A percentile compares a stretch with the other conserved stretches of the same genome.
phyloP scores from a whole-genome alignment of 2,888 invertebrate genomes.

The Zootermopsis nevadensis region DNA sequence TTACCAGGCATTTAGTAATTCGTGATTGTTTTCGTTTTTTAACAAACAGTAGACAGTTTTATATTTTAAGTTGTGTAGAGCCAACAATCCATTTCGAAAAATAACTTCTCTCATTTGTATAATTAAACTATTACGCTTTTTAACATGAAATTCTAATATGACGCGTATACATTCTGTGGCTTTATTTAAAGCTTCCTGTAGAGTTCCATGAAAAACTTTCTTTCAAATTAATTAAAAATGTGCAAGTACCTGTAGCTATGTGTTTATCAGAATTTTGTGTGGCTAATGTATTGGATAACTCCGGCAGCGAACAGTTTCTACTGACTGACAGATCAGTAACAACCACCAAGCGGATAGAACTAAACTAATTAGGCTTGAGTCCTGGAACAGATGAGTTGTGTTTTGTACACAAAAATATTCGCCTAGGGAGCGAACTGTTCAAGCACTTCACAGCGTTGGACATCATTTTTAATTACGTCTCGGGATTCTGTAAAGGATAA shows the following conservation, averaged over 20 bases:
- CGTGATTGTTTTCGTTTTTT: too few relatives aligned
- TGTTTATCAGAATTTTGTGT: neutral
- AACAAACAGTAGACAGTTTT: too few relatives aligned
- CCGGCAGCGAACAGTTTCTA: too few relatives aligned
- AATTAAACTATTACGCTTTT: too few relatives aligned
- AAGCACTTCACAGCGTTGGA: neutral
- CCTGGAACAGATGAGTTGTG: neutral
- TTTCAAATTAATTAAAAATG: neutral
- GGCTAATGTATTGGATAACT: too few relatives aligned
- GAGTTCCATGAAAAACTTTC: neutral
- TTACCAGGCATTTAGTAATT: too few relatives aligned
- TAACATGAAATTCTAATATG: too few relatives aligned
- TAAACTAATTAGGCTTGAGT: neutral
- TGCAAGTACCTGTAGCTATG: neutral
- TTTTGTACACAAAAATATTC: neutral
- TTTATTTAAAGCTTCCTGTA: neutral
- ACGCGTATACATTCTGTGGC: too few relatives aligned
- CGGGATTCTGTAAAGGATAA: neutral
- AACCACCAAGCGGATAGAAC: neutral
- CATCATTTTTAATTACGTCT: neutral
- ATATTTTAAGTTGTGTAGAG: too few relatives aligned
- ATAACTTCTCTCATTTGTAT: too few relatives aligned
- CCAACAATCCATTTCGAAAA: too few relatives aligned
- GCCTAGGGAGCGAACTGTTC: neutral
- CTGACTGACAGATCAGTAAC: neutral